Evolutionary conservation across 2,888 invertebrate species (phyloP), one percentile per base, ranked within the genome.

Genomic region (Volucella zonaria): DNA sequence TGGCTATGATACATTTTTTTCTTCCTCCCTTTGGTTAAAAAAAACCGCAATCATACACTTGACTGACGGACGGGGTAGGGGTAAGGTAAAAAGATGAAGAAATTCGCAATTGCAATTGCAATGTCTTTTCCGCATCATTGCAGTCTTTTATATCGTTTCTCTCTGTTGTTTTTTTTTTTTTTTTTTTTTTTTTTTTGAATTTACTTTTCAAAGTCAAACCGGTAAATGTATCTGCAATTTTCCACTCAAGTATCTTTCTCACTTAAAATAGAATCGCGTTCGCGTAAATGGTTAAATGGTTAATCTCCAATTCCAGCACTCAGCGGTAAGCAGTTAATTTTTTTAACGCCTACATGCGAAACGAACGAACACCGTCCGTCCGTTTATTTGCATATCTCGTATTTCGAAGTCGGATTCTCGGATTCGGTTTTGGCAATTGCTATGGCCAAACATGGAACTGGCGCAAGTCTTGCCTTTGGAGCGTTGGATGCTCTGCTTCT

Each of bases 41-140:
- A 18, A 12, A 58, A 59, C 75, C 75, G 42, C 76, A 76, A 76
- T 76, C 59, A 59, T 52, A 51, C 43, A 59, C 76, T 76, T 61
- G 76, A 43, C 59, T 76, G 59, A 58, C 42, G 52, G 18, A 52
- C 54, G 42, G 15, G 31, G 71, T 0, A 2, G 18, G 18, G 2
- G 18, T 1, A 18, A 2, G 23, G 42, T 31, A 31, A 40, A 43
- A 31, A 31, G 31, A 31, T 31, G 31, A 31, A 31, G 31, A 31
- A 31, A 31, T 31, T 31, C 31, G 31, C 31, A 31, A 59, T 47
- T 31, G 15, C 38, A 47, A 23, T 18, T 31, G 15, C 38, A 47
- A 23, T 18, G 45, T 58, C 56, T 70, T n/a, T 40, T 31, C 43
- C 3, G 3, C 23, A 11, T 47, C 15, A 62, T 42, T 68, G 14